Base-by-base conservation (phyloP, 2,113 vertebrate species). In the Trichomycterus rosablanca region DNA sequence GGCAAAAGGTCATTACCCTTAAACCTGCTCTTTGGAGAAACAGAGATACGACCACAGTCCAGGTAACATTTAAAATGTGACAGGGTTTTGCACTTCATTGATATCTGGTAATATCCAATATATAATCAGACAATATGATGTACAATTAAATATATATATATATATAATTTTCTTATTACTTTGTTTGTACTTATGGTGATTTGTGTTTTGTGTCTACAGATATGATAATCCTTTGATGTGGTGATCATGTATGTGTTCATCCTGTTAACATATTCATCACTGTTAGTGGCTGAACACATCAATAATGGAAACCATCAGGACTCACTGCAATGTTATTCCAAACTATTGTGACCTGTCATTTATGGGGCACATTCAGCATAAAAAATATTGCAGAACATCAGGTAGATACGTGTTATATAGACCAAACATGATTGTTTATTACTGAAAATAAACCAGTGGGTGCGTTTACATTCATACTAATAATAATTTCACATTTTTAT, bases 1-100 rank as follows among this genome's bases (percentile, higher is more conserved):
- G 96, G 96, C 54, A 98, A 97, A 76, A 88, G 96, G 74, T 95
- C 96, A 67, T 77, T 98, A 82, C 83, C 95, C 82, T 92, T 93
- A 74, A 93, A 97, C 75, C 81, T 96, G 70, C 86, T 95, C 82
- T 76, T 93, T 87, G 91, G 89, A 76, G 93, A 96, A 80, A 83
- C 88, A 84, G 92, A 97, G 81, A 88, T 89, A 19, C 77, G 88
- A 70, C 93, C 93, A 75, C 91, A 91, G 83, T 87, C 89, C 70
- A 91, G 94, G 84, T 83, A 59, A 53, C 19, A 8, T 35, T n/a
- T 3, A 11, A 3, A n/a, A n/a, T n/a, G 3, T 30, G 26, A 30
- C 26, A n/a, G n/a, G n/a, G n/a, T n/a, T n/a, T n/a, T 30, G 26
- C 26, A 30, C 26, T 4, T 30, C n/a, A n/a, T 30, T 30, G 26